These are phyloP conservation scores for Gadus macrocephalus DNA, from an alignment of 2,113 vertebrate species.

Conservation along the genomic window DNA sequence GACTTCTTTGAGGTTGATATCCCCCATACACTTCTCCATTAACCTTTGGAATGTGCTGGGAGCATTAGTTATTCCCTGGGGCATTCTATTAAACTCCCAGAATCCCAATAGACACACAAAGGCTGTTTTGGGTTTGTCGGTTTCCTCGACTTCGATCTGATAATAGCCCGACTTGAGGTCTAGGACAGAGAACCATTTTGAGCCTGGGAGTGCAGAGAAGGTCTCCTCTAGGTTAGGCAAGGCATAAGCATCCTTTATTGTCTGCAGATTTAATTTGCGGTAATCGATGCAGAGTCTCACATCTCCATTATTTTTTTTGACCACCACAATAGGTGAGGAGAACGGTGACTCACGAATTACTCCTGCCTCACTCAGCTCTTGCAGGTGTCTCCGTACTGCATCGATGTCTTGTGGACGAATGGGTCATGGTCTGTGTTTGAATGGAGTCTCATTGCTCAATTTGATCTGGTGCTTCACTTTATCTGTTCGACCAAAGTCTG, in stretches of 20 bases:
- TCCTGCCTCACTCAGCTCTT: not conserved
- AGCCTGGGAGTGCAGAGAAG: not conserved
- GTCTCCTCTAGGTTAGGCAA: not conserved
- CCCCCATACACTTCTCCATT: no score
- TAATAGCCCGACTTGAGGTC: no score
- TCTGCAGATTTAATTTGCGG: not conserved
- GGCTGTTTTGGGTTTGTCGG: not conserved
- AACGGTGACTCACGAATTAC: not conserved
- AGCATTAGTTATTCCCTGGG: no score
- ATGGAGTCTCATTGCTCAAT: not conserved
- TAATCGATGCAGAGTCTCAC: constrained; percentile 3
- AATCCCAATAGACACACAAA: constrained; percentile 4
- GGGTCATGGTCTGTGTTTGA: not conserved
- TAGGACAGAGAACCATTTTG: not conserved
- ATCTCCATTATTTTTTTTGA: constrained; percentile 7
- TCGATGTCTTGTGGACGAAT: not conserved
- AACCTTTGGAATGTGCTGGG: no score
- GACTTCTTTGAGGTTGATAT: no score
- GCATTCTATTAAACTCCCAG: not conserved
- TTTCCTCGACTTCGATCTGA: not conserved
- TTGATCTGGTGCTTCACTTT: not conserved
- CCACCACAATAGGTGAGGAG: constrained; percentile 3
- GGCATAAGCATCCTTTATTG: no score
- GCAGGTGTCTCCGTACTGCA: not conserved
- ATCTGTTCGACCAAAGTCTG: not conserved